Conservation (phyloP, 2,888 invertebrate species). For the Drosophila longiperda region DNA sequence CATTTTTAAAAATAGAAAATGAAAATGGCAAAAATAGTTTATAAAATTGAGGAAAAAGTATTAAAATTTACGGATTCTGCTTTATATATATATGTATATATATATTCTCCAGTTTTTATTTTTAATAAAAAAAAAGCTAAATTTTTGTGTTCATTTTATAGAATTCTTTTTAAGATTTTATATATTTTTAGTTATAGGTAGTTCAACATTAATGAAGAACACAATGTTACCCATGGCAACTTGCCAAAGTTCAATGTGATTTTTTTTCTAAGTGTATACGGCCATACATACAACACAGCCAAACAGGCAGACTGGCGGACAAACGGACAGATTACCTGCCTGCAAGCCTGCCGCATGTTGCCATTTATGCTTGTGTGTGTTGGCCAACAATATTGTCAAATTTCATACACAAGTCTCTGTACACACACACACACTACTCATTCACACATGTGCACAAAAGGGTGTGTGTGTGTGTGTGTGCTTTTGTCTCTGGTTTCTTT, state of each 20-base stretch:
- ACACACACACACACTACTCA: neutral
- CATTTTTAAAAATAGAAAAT: neutral
- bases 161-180: too few relatives aligned
- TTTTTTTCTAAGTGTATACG: neutral
- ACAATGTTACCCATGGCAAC: too few relatives aligned
- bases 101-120: too few relatives aligned
- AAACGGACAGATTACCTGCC: conserved; percentile 38
- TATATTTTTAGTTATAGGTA: too few relatives aligned
- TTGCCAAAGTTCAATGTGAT: too few relatives aligned
- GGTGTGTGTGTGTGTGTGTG: conserved; percentile 26
- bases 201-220: too few relatives aligned
- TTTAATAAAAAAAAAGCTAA: too few relatives aligned
- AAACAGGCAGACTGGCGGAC: neutral
- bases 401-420: conserved; percentile 53
- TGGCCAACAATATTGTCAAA: conserved; percentile 76
- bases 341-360: conserved; percentile 40
- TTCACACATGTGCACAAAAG: neutral
- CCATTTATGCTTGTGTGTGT: conserved; percentile 44
- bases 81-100: too few relatives aligned
- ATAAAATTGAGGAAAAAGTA: too few relatives aligned
- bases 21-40: too few relatives aligned
- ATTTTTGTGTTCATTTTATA: too few relatives aligned
- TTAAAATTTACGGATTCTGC: too few relatives aligned
- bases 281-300: neutral
- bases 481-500: conserved; percentile 37